Percentiles rank a stretch among this genome's conserved stretches.
phyloP scores from a whole-genome alignment of 2,797 vertebrate species.

The Coregonus suidteri region DNA sequence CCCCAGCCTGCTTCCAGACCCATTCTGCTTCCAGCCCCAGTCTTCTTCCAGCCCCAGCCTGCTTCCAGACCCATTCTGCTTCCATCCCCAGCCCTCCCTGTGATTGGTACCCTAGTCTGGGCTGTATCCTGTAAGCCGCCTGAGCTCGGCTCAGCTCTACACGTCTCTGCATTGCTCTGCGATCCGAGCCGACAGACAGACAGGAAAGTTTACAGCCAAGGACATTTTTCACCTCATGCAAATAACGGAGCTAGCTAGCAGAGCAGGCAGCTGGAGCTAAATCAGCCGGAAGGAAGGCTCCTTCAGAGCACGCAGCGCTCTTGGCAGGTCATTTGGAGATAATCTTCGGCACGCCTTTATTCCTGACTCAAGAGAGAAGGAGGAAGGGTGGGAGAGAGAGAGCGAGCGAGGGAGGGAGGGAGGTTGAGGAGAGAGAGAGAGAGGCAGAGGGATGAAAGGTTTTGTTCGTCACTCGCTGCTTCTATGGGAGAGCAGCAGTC shows the following conservation, averaged over 20 bases:
- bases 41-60: neutral
- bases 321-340: conserved; percentile 5
- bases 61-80: neutral
- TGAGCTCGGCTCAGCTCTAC: neutral
- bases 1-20: too few species aligned
- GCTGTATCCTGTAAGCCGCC: neutral
- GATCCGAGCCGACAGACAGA: neutral
- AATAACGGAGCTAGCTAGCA: neutral
- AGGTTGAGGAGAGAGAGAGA: neutral
- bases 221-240: neutral
- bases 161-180: neutral
- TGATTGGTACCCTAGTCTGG: neutral
- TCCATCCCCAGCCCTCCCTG: neutral
- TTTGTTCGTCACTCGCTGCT: too few species aligned
- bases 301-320: neutral
- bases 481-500: too few species aligned
- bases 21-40: neutral
- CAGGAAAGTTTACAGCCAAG: neutral
- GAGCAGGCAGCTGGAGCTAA: neutral
- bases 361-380: neutral
- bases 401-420: neutral
- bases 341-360: neutral
- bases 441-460: too few species aligned
- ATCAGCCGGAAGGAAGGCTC: neutral
- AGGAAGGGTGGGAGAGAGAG: neutral